These are phyloP conservation scores for Aplocera efformata DNA, from an alignment of 2,888 invertebrate species.

Conservation along the genomic window DNA sequence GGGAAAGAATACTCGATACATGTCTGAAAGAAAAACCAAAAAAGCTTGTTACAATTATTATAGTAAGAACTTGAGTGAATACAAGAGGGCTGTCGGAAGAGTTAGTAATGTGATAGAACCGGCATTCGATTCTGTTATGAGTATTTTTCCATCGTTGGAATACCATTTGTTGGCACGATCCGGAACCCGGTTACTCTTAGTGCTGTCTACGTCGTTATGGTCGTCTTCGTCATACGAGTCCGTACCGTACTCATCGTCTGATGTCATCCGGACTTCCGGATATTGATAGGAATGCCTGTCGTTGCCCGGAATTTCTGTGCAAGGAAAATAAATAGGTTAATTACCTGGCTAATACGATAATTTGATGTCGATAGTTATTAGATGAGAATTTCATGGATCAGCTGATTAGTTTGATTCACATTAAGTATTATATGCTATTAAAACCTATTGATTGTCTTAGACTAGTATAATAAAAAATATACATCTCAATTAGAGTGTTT, in stretches of 20 bases:
- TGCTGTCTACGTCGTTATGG: constrained; percentile 43
- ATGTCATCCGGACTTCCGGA: constrained; percentile 58
- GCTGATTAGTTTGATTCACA: too few species aligned
- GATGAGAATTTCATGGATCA: too few species aligned
- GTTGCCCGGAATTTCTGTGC: constrained; percentile 73
- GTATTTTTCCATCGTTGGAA: constrained; percentile 64
- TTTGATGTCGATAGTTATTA: too few species aligned
- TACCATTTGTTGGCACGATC: constrained; percentile 77
- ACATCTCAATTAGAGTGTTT: too few species aligned
- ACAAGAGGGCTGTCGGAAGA: constrained; percentile 18
- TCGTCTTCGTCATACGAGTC: constrained; percentile 66
- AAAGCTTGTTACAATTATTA: constrained; percentile 22
- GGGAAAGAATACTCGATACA: background rate
- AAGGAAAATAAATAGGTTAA: constrained; percentile 23
- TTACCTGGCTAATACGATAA: too few species aligned
- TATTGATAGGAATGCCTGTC: constrained; percentile 70
- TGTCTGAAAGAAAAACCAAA: constrained; percentile 11
- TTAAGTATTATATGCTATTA: too few species aligned
- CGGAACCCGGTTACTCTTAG: constrained; percentile 70
- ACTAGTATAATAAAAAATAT: too few species aligned
- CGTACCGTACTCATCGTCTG: constrained; percentile 68
- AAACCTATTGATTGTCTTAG: too few species aligned
- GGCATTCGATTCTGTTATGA: constrained; percentile 43
- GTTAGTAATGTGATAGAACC: constrained; percentile 32
- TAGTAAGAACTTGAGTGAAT: constrained; percentile 28